phyloP scores from a whole-genome alignment of 2,888 invertebrate genomes.

The Melipona bicolor region DNA sequence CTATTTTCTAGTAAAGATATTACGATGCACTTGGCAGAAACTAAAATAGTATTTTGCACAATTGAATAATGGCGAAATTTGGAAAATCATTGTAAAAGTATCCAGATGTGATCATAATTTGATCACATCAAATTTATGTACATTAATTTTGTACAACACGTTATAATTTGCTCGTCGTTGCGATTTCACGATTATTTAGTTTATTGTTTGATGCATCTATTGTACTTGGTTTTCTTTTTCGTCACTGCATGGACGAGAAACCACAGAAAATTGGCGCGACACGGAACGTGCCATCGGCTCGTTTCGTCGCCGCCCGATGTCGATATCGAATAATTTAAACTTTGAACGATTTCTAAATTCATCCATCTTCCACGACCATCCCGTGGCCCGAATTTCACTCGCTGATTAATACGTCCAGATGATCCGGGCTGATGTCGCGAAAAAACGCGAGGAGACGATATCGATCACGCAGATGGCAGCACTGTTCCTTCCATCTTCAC shows the following conservation, averaged over 20 bases:
- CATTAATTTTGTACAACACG: no score
- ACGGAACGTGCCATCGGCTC: not conserved
- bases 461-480: slow-evolving; percentile 42
- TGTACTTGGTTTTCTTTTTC: no score
- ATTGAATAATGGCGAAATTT: no score
- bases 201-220: no score
- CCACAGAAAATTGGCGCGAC: not conserved
- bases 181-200: no score
- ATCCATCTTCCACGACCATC: not conserved
- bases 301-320: not conserved
- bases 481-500: not conserved
- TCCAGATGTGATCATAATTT: no score
- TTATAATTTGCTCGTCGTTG: no score
- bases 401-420: not conserved
- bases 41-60: no score
- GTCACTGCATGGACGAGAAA: not conserved
- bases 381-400: not conserved
- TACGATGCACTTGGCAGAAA: no score
- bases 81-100: no score
- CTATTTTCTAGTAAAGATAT: no score
- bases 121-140: no score
- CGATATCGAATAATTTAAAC: slow-evolving; percentile 40
- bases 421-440: not conserved
- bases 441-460: slow-evolving; percentile 10
- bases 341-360: slow-evolving; percentile 22